Percentiles rank a stretch among this genome's conserved stretches.
These are phyloP conservation scores for Caenorhabditis elegans DNA, from an alignment of 1,140 invertebrate species.

Conservation along the genomic window WBcel235 BX284603.4:11932501-11933000, in stretches of 20 bases:
- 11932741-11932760: conserved; percentile 17
- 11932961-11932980: neutral
- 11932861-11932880: neutral
- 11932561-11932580: too few species aligned
- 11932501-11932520: too few species aligned
- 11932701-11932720: too few species aligned
- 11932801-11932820: conserved; percentile 11
- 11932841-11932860: conserved; percentile 32
- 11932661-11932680: too few species aligned
- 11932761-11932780: conserved; percentile 23
- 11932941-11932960: neutral
- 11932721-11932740: neutral
- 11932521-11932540: too few species aligned
- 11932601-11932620: too few species aligned
- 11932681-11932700: too few species aligned
- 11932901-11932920: neutral
- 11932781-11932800: neutral
- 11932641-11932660: too few species aligned
- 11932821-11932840: conserved; percentile 34
- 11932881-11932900: neutral
- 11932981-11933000: neutral
- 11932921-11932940: neutral
- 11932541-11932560: too few species aligned
- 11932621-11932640: too few species aligned
- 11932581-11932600: too few species aligned